phyloP scores from a whole-genome alignment of 2,888 invertebrate species.

The Campoletis raptor region DNA sequence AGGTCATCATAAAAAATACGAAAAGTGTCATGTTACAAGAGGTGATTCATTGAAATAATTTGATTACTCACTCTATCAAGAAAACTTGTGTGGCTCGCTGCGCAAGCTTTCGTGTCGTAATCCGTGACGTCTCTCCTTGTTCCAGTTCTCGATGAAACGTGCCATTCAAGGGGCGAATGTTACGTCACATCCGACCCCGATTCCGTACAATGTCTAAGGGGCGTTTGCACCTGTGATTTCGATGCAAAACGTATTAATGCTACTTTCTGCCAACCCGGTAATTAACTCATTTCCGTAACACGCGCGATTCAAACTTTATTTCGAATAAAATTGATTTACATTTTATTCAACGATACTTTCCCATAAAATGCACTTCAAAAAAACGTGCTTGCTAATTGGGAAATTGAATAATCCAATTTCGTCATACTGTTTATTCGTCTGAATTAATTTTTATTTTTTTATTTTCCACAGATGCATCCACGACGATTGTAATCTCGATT shows the following conservation, averaged over 20 bases:
- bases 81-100: conserved; percentile 4
- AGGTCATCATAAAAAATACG: conserved; percentile 48
- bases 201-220: conserved; percentile 68
- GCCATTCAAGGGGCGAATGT: conserved; percentile 74
- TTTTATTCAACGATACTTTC: background rate
- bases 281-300: conserved; percentile 27
- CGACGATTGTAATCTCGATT: conserved; percentile 30
- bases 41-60: conserved; percentile 51
- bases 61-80: conserved; percentile 34
- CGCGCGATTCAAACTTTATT: background rate
- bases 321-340: background rate
- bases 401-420: background rate
- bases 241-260: conserved; percentile 30
- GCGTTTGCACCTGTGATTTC: conserved; percentile 68
- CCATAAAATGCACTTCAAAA: background rate
- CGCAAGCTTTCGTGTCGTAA: conserved; percentile 26
- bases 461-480: conserved; percentile 50
- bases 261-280: conserved; percentile 60
- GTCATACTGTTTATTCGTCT: background rate
- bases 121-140: conserved; percentile 43
- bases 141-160: conserved; percentile 75
- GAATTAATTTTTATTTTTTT: background rate
- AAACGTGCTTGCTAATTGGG: background rate
- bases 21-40: conserved; percentile 49
- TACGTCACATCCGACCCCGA: conserved; percentile 68